Evolutionary conservation across 2,888 invertebrate genomes (phyloP).

Genomic region (Limenitis camilla): DNA sequence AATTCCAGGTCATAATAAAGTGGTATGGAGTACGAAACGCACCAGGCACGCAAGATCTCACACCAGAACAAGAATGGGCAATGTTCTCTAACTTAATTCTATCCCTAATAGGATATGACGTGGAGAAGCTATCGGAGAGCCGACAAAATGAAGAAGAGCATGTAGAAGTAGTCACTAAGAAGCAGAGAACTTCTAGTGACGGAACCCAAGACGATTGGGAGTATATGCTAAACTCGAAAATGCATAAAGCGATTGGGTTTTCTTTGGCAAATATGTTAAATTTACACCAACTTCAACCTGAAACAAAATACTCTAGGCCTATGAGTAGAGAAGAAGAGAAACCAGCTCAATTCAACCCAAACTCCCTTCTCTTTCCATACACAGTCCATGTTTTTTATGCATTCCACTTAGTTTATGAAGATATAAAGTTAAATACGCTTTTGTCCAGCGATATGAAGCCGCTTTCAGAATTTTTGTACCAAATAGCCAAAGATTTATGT

Average conservation of each 20-base stretch:
- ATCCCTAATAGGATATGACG: constrained; percentile 83
- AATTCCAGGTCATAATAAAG: constrained; percentile 76
- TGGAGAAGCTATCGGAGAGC: constrained; percentile 71
- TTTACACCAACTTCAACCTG: constrained; percentile 32
- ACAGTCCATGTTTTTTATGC: constrained; percentile 84
- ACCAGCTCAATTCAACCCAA: constrained; percentile 72
- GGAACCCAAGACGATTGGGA: constrained; percentile 90
- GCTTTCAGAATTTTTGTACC: constrained; percentile 81
- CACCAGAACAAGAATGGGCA: constrained; percentile 85
- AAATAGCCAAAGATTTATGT: constrained; percentile 84
- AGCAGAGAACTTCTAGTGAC: constrained; percentile 84
- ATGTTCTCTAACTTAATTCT: constrained; percentile 78
- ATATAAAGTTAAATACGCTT: constrained; percentile 86
- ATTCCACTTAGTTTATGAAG: constrained; percentile 93
- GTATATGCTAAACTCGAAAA: constrained; percentile 75
- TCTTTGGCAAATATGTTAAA: constrained; percentile 62
- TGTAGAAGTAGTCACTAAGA: constrained; percentile 79
- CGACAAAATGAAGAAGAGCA: constrained; percentile 56
- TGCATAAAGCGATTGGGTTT: constrained; percentile 67
- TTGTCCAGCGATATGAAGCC: constrained; percentile 79
- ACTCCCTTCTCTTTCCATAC: constrained; percentile 81
- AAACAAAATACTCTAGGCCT: constrained; percentile 19
- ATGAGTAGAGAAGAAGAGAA: constrained; percentile 37
- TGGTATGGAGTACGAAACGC: constrained; percentile 94
- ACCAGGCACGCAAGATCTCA: constrained; percentile 86